Evolutionary conservation across 2,888 invertebrate genomes (phyloP).

Genomic region (Ypsolopha scabrella): DNA sequence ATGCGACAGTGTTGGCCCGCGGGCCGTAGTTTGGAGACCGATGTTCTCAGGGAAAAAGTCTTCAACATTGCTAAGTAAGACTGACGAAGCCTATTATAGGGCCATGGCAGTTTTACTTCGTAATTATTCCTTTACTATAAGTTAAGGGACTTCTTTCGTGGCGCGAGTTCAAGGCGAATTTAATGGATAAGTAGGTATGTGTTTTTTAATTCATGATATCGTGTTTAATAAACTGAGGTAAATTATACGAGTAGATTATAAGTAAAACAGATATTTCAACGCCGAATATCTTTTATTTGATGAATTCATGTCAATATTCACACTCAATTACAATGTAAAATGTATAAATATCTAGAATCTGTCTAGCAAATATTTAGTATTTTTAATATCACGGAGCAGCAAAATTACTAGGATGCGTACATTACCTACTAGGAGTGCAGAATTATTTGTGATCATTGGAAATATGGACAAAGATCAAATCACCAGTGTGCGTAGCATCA

Average conservation of each 20-base stretch:
- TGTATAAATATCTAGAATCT: constrained; percentile 7
- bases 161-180: no score
- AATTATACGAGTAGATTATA: constrained; percentile 1
- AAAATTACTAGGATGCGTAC: constrained; percentile 19
- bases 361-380: constrained; percentile 19
- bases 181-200: no score
- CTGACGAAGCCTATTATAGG: no score
- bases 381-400: constrained; percentile 37
- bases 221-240: neutral
- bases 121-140: no score
- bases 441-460: constrained; percentile 4
- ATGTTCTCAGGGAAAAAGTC: no score
- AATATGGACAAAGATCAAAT: constrained; percentile 3
- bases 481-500: neutral
- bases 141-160: no score
- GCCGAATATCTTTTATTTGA: constrained; percentile 57
- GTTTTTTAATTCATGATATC: neutral
- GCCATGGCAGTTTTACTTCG: no score
- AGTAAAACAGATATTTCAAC: constrained; percentile 38
- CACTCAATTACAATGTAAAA: constrained; percentile 9
- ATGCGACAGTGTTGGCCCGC: no score
- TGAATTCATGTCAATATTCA: constrained; percentile 35
- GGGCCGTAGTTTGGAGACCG: no score
- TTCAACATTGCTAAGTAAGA: no score
- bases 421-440: constrained; percentile 1